phyloP scores from a whole-genome alignment of 1,140 invertebrate species.

The Trichonephila clavata region DNA sequence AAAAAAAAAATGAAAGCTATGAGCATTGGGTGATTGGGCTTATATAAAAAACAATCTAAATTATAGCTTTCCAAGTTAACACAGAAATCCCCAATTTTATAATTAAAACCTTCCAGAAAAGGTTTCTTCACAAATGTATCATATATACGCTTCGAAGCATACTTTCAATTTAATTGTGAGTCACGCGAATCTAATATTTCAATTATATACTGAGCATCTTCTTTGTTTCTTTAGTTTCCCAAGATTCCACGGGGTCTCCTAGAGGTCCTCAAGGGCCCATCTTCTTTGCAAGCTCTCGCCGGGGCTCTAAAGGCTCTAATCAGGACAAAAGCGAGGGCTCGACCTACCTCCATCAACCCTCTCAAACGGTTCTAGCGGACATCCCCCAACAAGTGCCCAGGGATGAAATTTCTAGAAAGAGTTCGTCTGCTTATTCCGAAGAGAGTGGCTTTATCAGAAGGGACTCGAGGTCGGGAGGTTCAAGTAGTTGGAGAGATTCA shows the following conservation, averaged over 20 bases:
- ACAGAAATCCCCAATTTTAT: no score
- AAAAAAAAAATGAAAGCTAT: no score
- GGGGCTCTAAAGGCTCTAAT: conserved; percentile 66
- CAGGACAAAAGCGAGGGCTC: conserved; percentile 39
- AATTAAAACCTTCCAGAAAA: no score
- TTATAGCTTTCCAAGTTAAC: no score
- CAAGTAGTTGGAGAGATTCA: conserved; percentile 57
- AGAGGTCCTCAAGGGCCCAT: conserved; percentile 59
- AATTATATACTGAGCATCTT: background rate
- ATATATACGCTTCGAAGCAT: no score
- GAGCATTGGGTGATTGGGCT: no score
- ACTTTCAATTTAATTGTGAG: no score
- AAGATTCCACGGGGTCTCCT: conserved; percentile 62
- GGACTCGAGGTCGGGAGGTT: conserved; percentile 65
- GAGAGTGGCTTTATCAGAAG: conserved; percentile 63
- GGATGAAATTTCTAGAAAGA: conserved; percentile 59
- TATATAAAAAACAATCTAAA: no score
- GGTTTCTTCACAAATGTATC: no score
- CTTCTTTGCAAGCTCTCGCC: conserved; percentile 71
- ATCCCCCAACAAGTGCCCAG: background rate
- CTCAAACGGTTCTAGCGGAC: background rate
- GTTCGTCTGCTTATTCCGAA: conserved; percentile 58
- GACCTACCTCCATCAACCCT: conserved; percentile 10
- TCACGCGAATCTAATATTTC: background rate
- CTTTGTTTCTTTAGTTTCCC: conserved; percentile 44